Percentiles rank a stretch among this genome's conserved stretches.
phyloP scores from a whole-genome alignment of 2,888 invertebrate genomes.

The Leptinotarsa rubiginosa region DNA sequence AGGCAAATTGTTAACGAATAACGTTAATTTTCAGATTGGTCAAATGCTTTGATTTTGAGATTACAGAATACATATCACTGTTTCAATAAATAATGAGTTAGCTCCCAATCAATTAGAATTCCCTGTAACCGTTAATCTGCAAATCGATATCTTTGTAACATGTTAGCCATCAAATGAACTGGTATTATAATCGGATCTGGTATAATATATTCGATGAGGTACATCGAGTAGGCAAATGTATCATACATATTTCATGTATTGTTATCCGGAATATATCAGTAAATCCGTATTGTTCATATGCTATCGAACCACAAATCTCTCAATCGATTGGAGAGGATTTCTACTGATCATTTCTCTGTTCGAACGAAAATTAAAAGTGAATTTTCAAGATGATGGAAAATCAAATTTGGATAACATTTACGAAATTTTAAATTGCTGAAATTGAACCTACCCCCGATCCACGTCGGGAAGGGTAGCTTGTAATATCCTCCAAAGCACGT shows the following conservation, averaged over 20 bases:
- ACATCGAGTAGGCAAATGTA: slow-evolving; percentile 1
- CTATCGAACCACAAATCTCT: background rate
- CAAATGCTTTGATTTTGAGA: too few relatives aligned
- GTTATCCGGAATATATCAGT: background rate
- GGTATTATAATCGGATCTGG: background rate
- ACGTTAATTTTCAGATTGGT: too few relatives aligned
- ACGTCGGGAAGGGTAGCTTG: too few relatives aligned
- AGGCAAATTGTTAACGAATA: too few relatives aligned
- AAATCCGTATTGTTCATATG: background rate
- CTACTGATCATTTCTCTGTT: background rate
- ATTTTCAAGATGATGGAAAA: too few relatives aligned
- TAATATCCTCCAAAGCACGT: too few relatives aligned
- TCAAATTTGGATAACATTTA: too few relatives aligned
- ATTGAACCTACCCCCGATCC: too few relatives aligned
- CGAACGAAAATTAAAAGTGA: background rate
- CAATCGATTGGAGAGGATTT: background rate
- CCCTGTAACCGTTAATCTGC: background rate
- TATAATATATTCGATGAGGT: background rate
- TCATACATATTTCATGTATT: background rate
- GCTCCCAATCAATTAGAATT: background rate
- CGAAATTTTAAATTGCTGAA: too few relatives aligned
- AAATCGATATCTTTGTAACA: slow-evolving; percentile 1
- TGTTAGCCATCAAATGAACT: background rate
- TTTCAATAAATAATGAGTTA: background rate
- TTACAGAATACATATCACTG: background rate